phyloP scores from a whole-genome alignment of 92 coral and sea anemone genomes.

The Metridium senile region DNA sequence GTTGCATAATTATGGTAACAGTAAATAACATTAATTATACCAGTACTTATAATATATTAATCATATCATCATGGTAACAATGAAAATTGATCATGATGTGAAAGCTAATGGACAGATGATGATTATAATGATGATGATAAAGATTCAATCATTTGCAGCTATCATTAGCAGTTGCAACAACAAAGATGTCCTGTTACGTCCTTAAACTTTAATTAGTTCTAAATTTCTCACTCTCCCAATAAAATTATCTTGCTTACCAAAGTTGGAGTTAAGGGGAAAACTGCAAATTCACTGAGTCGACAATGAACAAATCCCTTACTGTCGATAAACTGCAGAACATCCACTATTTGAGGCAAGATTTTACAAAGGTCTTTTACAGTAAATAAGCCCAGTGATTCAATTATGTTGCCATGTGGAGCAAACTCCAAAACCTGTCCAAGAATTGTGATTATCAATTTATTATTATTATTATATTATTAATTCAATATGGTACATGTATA shows the following conservation, averaged over 20 bases:
- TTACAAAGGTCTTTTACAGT: background rate
- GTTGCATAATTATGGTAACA: too few species aligned
- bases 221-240: background rate
- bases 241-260: background rate
- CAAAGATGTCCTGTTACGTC: too few species aligned
- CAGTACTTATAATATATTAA: too few species aligned
- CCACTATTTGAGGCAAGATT: background rate
- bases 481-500: background rate
- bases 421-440: conserved; percentile 12
- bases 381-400: background rate
- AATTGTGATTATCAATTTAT: too few species aligned
- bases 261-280: background rate
- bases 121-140: too few species aligned
- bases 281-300: conserved; percentile 9
- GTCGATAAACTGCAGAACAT: background rate
- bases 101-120: too few species aligned
- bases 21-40: too few species aligned
- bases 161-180: too few species aligned
- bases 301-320: conserved; percentile 8
- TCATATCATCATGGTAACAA: too few species aligned
- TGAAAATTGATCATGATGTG: too few species aligned
- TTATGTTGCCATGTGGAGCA: conserved; percentile 9
- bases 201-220: background rate
- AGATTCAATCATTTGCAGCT: too few species aligned
- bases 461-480: too few species aligned